A percentile compares a stretch with the other conserved stretches of the same genome.
Conservation (phyloP, 2,113 vertebrate genomes). For the Hydropotes inermis region DNA sequence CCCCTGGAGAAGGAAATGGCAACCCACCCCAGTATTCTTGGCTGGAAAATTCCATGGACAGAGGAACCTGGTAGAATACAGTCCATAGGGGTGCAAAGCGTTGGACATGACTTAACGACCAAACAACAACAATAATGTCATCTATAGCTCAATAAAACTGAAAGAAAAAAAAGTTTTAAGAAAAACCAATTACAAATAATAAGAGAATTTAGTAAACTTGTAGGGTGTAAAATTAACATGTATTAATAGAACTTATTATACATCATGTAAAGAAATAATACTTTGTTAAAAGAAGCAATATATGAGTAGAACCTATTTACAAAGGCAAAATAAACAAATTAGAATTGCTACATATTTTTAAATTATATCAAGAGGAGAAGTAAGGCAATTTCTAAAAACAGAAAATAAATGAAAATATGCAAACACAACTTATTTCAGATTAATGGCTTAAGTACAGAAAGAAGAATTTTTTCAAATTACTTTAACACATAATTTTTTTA, state of each 20-base stretch:
- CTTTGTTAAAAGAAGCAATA: background rate
- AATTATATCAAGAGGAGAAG: background rate
- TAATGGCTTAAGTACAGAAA: background rate
- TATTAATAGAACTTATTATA: background rate
- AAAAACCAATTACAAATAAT: background rate
- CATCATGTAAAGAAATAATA: background rate
- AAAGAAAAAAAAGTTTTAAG: background rate
- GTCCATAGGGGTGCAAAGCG: background rate
- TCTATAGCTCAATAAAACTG: background rate
- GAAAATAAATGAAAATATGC: background rate
- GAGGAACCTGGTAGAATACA: background rate
- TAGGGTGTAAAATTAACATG: background rate
- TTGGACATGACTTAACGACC: background rate
- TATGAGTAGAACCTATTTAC: background rate
- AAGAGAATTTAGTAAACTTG: background rate
- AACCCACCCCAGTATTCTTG: background rate
- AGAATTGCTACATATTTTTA: background rate
- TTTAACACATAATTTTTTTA: constrained; percentile 30
- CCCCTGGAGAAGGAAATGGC: background rate
- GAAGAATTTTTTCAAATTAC: constrained; percentile 5
- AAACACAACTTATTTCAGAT: background rate
- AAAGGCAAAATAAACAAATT: constrained; percentile 4
- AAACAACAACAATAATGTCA: background rate
- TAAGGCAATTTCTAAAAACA: constrained; percentile 1
- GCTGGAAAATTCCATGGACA: background rate